These are phyloP conservation scores for Enteromius unitaeniatus DNA, from an alignment of 2,797 vertebrate species.

Conservation along the genomic window DNA sequence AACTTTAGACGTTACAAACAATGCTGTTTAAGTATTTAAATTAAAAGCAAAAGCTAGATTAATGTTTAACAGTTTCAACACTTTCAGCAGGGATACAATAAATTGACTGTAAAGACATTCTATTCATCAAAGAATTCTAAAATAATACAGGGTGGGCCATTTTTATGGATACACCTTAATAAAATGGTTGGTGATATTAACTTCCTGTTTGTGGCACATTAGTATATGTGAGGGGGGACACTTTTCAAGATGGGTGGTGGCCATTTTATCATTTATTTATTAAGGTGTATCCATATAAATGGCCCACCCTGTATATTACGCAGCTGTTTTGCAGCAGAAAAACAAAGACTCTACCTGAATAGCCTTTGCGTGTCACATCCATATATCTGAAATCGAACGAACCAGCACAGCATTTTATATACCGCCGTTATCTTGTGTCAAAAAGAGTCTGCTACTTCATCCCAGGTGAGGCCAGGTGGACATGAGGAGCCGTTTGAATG, in stretches of 20 bases:
- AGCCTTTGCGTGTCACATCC: slow-evolving; percentile 58
- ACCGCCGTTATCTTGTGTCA: slow-evolving; percentile 41
- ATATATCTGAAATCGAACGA: slow-evolving; percentile 59
- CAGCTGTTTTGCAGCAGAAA: slow-evolving; percentile 48
- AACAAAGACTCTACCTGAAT: slow-evolving; percentile 59
- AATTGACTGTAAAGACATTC: background rate
- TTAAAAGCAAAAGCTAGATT: slow-evolving; percentile 63
- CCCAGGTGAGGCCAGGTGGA: slow-evolving; percentile 64
- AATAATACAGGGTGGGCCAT: background rate
- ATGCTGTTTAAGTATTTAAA: slow-evolving; percentile 51
- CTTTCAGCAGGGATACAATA: background rate
- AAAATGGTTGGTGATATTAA: too few species aligned
- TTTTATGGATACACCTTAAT: too few species aligned
- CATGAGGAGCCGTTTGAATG: slow-evolving; percentile 69
- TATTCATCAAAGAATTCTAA: background rate
- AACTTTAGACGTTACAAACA: slow-evolving; percentile 39
- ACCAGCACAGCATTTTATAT: slow-evolving; percentile 61
- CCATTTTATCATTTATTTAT: too few species aligned
- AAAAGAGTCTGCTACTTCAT: slow-evolving; percentile 58
- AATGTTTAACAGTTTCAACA: slow-evolving; percentile 54
- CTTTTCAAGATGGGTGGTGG: too few species aligned
- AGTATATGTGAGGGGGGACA: too few species aligned
- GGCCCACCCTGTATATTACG: background rate
- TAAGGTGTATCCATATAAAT: too few species aligned
- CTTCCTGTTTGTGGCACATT: too few species aligned